phyloP scores from a whole-genome alignment of 1,140 invertebrate genomes.

The Bacillus rossius region DNA sequence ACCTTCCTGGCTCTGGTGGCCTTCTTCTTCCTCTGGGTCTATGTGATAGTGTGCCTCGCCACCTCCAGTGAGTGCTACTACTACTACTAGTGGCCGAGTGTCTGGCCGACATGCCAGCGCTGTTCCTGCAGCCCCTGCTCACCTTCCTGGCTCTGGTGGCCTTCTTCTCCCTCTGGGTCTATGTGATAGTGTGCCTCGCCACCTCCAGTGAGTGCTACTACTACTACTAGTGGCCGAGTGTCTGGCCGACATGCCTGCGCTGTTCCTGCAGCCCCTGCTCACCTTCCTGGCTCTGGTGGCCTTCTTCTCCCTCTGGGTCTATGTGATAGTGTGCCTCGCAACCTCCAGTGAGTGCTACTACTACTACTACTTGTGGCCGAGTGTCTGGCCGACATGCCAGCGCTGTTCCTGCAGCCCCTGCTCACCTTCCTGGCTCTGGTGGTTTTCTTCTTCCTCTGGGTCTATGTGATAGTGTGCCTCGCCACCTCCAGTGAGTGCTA shows the following conservation, averaged over 20 bases:
- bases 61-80: conserved; percentile 66
- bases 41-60: conserved; percentile 64
- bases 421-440: conserved; percentile 75
- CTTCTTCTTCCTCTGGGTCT: conserved; percentile 83
- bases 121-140: conserved; percentile 82
- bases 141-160: conserved; percentile 72
- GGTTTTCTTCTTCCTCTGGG: conserved; percentile 80
- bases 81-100: too few relatives aligned
- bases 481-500: conserved; percentile 66
- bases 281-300: conserved; percentile 72
- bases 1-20: conserved; percentile 72
- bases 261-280: conserved; percentile 82
- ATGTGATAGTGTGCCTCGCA: conserved; percentile 63
- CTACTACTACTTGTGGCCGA: too few relatives aligned
- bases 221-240: too few relatives aligned
- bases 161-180: conserved; percentile 83
- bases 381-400: conserved; percentile 74
- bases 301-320: conserved; percentile 83
- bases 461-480: conserved; percentile 65
- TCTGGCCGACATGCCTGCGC: conserved; percentile 72
- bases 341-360: conserved; percentile 66
- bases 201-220: conserved; percentile 66
- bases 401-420: conserved; percentile 81
- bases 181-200: conserved; percentile 64
- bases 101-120: conserved; percentile 72